Evolutionary conservation across 1,140 invertebrate genomes (phyloP).

Genomic region (Xylocopa sonorina): DNA sequence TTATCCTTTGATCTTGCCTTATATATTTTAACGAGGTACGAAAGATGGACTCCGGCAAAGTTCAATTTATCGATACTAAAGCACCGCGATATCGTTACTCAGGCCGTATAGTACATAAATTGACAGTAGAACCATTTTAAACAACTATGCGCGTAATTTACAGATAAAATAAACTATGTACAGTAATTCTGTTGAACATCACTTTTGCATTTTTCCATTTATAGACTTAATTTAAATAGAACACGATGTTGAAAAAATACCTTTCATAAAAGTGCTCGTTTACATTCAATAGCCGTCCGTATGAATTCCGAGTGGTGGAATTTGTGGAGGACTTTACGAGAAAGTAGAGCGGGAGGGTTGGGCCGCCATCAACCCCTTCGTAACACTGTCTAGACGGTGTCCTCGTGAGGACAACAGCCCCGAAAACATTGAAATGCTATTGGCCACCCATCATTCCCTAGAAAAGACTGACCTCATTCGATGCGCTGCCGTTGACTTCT

Average conservation of each 20-base stretch:
- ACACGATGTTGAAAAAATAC: neutral
- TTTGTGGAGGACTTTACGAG: neutral
- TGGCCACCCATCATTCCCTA: neutral
- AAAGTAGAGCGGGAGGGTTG: neutral
- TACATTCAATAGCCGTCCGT: neutral
- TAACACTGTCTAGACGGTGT: neutral
- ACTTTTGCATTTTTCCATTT: neutral
- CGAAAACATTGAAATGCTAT: slow-evolving; percentile 40
- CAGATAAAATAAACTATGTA: too few relatives aligned
- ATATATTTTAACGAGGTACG: neutral
- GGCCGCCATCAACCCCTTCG: neutral
- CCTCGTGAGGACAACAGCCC: neutral
- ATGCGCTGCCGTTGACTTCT: neutral
- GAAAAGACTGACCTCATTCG: neutral
- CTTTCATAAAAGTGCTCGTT: neutral
- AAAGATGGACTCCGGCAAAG: neutral
- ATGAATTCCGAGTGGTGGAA: slow-evolving; percentile 1
- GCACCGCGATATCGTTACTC: too few relatives aligned
- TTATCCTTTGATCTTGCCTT: neutral
- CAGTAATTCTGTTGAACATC: too few relatives aligned
- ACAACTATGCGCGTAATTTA: too few relatives aligned
- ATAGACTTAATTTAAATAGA: neutral
- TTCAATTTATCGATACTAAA: neutral
- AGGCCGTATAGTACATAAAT: too few relatives aligned
- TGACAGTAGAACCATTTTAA: too few relatives aligned